phyloP scores from a whole-genome alignment of 2,888 invertebrate species.

The Caradrina clavipalpis region DNA sequence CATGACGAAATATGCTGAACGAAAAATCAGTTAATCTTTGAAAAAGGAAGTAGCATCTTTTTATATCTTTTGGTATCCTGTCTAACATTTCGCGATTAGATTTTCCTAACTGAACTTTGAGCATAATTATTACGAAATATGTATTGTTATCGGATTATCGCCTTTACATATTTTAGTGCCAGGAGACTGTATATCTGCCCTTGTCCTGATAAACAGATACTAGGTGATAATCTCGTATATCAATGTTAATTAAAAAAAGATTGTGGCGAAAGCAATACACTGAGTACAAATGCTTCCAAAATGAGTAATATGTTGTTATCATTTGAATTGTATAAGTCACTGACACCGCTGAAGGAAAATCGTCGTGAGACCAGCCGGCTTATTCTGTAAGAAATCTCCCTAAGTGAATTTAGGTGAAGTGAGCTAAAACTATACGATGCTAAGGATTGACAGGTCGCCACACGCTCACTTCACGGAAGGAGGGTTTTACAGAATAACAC shows the following conservation, averaged over 20 bases:
- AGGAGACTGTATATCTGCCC: neutral
- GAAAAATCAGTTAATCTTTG: neutral
- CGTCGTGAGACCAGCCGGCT: too few relatives aligned
- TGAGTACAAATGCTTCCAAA: neutral
- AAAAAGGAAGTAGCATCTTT: neutral
- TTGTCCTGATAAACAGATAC: constrained; percentile 14
- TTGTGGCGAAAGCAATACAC: constrained; percentile 11
- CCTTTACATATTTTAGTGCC: constrained; percentile 11
- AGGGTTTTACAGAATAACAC: too few relatives aligned
- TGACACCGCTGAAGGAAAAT: too few relatives aligned
- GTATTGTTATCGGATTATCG: constrained; percentile 29
- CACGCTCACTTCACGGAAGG: too few relatives aligned
- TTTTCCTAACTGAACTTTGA: constrained; percentile 22
- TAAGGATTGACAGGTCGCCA: too few relatives aligned
- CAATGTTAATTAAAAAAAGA: constrained; percentile 3
- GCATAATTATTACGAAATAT: neutral
- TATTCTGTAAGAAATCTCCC: too few relatives aligned
- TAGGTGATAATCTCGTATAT: constrained; percentile 14
- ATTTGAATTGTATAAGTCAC: neutral
- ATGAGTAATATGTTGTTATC: neutral
- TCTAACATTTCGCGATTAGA: neutral
- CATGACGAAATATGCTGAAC: too few relatives aligned
- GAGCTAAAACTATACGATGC: too few relatives aligned
- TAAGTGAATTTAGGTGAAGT: too few relatives aligned
- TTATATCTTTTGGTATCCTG: neutral